phyloP scores from a whole-genome alignment of 2,888 invertebrate genomes.

The Heliconius ismenius region DNA sequence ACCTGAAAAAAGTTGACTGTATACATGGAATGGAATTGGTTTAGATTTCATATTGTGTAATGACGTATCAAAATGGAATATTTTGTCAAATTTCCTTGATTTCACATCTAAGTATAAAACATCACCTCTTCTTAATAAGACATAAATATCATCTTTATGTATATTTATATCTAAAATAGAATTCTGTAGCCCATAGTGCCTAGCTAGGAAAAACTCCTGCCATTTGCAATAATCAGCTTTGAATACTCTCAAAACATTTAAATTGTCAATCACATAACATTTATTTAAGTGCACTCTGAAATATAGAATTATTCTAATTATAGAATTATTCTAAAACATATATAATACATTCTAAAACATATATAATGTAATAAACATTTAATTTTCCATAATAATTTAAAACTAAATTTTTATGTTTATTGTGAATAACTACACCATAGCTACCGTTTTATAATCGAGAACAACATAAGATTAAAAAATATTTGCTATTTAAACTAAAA shows the following conservation, averaged over 20 bases:
- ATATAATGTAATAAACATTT: no score
- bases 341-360: no score
- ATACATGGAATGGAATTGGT: conserved; percentile 48
- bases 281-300: conserved; percentile 38
- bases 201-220: conserved; percentile 29
- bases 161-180: conserved; percentile 31
- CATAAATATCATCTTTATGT: conserved; percentile 46
- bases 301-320: background rate
- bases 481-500: no score
- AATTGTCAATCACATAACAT: conserved; percentile 37
- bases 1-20: conserved; percentile 53
- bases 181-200: conserved; percentile 31
- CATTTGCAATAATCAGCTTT: conserved; percentile 29
- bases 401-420: no score
- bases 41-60: conserved; percentile 22
- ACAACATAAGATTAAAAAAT: no score
- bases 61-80: conserved; percentile 30
- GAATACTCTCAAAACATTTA: conserved; percentile 32
- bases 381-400: background rate
- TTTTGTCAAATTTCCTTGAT: conserved; percentile 22
- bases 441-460: no score
- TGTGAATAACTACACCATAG: no score
- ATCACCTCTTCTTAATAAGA: conserved; percentile 51
- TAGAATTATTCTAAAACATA: background rate
- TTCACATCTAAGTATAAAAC: conserved; percentile 40